These are phyloP conservation scores for Capra hircus DNA, from an alignment of 2,113 vertebrate genomes.

Conservation along the genomic window DNA sequence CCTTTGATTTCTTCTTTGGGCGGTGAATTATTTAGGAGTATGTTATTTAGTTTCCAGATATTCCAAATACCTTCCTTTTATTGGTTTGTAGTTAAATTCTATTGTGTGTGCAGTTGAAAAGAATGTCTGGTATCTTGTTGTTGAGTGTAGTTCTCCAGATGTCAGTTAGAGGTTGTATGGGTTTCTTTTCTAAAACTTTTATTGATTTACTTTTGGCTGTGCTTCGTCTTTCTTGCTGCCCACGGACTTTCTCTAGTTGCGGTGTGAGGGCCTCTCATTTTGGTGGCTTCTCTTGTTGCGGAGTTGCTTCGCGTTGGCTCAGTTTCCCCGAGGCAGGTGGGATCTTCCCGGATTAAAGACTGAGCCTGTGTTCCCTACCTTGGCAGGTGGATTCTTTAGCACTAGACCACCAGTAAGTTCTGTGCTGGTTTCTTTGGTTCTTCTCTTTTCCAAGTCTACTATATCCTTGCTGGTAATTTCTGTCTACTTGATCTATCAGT, in stretches of 20 bases:
- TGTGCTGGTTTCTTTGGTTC: neutral
- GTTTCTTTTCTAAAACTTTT: neutral
- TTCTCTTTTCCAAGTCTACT: neutral
- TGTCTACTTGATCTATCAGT: neutral
- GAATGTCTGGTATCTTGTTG: neutral
- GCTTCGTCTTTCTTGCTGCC: neutral
- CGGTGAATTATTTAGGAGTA: neutral
- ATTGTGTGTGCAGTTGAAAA: neutral
- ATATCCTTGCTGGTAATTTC: neutral
- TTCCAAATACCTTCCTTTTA: neutral
- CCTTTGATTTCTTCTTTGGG: constrained; percentile 3
- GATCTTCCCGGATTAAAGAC: neutral
- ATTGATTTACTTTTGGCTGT: neutral
- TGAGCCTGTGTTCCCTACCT: neutral
- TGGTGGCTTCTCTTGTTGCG: neutral
- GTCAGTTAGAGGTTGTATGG: neutral
- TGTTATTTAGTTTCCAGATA: neutral
- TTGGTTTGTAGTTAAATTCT: neutral
- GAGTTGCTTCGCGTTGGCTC: neutral
- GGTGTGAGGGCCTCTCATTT: neutral
- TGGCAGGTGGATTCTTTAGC: neutral
- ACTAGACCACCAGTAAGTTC: neutral
- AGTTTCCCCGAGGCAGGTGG: neutral
- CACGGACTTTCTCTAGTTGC: neutral
- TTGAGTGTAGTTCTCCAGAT: neutral